Conservation (phyloP, 2,888 invertebrate species). For the Xestia rhomboidea region DNA sequence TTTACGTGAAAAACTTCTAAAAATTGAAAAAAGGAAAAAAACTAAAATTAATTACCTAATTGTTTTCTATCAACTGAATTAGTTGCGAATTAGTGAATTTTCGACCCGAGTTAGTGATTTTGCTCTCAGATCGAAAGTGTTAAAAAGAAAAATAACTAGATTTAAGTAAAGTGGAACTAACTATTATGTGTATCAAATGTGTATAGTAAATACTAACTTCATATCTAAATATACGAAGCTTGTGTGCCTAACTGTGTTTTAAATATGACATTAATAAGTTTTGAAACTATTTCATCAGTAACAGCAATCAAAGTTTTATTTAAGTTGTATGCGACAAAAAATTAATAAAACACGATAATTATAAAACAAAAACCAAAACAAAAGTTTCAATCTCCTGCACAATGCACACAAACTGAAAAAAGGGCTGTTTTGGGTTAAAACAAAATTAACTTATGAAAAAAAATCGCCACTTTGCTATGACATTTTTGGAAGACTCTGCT, state of each 20-base stretch:
- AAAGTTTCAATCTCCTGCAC: too few relatives aligned
- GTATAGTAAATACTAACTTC: not conserved
- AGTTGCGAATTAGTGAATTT: not conserved
- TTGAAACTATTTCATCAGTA: not conserved
- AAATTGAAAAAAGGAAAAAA: too few relatives aligned
- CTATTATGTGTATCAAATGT: not conserved
- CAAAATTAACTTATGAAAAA: too few relatives aligned
- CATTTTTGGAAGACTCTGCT: too few relatives aligned
- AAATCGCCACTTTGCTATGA: too few relatives aligned
- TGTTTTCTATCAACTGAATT: not conserved
- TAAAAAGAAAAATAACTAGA: not conserved
- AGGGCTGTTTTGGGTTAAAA: too few relatives aligned
- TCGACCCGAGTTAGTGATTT: slow-evolving; percentile 4
- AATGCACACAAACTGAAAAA: too few relatives aligned
- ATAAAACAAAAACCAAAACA: too few relatives aligned
- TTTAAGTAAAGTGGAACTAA: slow-evolving; percentile 4
- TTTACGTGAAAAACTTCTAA: too few relatives aligned
- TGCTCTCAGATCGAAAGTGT: not conserved
- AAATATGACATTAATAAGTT: not conserved
- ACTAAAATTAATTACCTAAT: too few relatives aligned
- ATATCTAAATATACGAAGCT: not conserved
- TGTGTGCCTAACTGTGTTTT: not conserved
- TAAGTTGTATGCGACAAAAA: not conserved
- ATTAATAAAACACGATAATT: too few relatives aligned
- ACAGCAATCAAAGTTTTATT: not conserved